Conservation (phyloP, 2,797 vertebrate genomes). For the Enteromius treurensis region DNA sequence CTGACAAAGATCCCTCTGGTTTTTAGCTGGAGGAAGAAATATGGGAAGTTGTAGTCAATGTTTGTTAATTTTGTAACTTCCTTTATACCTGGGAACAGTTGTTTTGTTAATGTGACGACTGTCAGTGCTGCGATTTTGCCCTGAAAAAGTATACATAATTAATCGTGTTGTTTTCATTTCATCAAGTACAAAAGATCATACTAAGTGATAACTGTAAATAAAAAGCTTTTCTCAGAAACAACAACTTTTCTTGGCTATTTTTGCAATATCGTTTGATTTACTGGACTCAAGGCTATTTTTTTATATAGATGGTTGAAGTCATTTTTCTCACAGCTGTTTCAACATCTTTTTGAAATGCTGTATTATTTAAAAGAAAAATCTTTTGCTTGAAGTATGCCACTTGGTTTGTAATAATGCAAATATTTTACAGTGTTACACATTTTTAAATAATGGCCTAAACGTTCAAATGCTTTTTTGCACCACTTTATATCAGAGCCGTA, state of each 20-base stretch:
- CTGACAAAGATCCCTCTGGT: slow-evolving; percentile 48
- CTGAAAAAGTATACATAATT: background rate
- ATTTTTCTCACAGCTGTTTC: too few relatives aligned
- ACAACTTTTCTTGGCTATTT: slow-evolving; percentile 6
- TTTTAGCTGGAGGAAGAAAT: slow-evolving; percentile 31
- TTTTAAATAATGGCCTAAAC: background rate
- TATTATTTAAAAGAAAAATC: background rate
- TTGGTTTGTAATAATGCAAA: background rate
- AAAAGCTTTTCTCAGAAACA: background rate
- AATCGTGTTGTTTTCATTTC: background rate
- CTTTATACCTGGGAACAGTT: background rate
- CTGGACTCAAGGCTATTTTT: background rate
- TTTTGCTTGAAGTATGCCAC: background rate
- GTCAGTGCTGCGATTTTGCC: background rate
- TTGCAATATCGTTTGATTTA: background rate
- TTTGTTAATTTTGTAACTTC: slow-evolving; percentile 26
- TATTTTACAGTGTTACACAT: background rate
- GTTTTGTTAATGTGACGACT: slow-evolving; percentile 11
- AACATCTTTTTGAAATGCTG: background rate
- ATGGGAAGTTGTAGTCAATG: slow-evolving; percentile 6
- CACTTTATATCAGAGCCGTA: background rate
- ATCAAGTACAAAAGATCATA: background rate
- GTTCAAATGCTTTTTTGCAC: background rate
- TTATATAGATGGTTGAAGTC: background rate
- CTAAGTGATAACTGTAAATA: background rate